Percentiles rank a stretch among this genome's conserved stretches.
Conservation (phyloP, 1,140 invertebrate species). For the Odontomachus brunneus region DNA sequence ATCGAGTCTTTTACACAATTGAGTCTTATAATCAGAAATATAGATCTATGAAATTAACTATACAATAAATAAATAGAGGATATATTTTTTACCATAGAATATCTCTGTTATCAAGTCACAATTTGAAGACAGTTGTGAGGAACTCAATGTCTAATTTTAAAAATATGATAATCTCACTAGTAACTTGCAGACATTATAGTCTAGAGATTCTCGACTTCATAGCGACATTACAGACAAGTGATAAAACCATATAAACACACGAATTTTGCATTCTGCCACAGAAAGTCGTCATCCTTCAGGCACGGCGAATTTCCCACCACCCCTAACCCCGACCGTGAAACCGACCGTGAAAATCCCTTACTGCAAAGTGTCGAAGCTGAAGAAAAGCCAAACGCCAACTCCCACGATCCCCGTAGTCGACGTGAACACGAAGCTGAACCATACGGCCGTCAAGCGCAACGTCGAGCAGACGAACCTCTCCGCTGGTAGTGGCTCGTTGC, state of each 20-base stretch:
- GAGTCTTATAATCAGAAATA: too few relatives aligned
- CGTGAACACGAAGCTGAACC: slow-evolving; percentile 63
- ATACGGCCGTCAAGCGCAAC: slow-evolving; percentile 76
- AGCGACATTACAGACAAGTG: not conserved
- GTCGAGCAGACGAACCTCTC: slow-evolving; percentile 73
- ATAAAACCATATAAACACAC: slow-evolving; percentile 44
- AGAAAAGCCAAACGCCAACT: slow-evolving; percentile 80
- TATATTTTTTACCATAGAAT: too few relatives aligned
- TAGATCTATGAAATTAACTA: too few relatives aligned
- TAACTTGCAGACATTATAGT: not conserved
- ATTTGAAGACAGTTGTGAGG: too few relatives aligned
- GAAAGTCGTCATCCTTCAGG: slow-evolving; percentile 83
- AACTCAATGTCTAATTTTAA: too few relatives aligned
- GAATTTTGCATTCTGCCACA: slow-evolving; percentile 65
- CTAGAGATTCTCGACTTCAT: not conserved
- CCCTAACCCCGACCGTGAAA: slow-evolving; percentile 78
- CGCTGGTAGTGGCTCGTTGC: slow-evolving; percentile 62
- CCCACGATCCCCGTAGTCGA: slow-evolving; percentile 27
- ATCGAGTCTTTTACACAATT: not conserved
- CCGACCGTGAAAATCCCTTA: slow-evolving; percentile 81
- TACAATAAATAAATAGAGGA: too few relatives aligned
- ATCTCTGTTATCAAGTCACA: too few relatives aligned
- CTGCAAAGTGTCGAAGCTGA: slow-evolving; percentile 83
- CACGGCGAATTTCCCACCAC: slow-evolving; percentile 79
- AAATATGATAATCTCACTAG: not conserved